Base-by-base conservation (phyloP, 92 coral and sea anemone species). In the Epizoanthus fatuus region DNA sequence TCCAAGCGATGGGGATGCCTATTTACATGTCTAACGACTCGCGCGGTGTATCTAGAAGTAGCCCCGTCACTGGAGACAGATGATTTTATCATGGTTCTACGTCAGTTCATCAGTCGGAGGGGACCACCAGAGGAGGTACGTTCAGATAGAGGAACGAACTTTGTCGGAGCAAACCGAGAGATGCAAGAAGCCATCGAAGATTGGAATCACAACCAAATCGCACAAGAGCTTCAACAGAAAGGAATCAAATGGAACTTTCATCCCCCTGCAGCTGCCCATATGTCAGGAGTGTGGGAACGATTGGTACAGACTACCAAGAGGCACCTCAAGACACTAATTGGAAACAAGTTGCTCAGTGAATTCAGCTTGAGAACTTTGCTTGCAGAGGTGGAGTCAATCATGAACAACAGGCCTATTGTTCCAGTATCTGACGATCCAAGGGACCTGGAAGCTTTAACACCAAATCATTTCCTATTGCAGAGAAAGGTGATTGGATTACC, bases 1-100 rank as follows among this genome's bases (percentile, higher is more conserved):
- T 85, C 92, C 37, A 91, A 87, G 74, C 79, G 92, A 44, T 87
- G 94, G 91, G 94, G 89, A 81, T 91, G 89, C 74, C 72, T 87
- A 84, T 75, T 91, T 58, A 90, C 93, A 15, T 86, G 93, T 52
- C 65, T 91, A 37, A 81, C 90, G 35, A 91, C 94, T 19, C 86
- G 91, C 71, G 93, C 93, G 16, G 90, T 90, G 12, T 86, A 60
- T 72, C 67, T 90, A 16, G 93, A 90, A 55, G 89, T 87, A 65
- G 88, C 85, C 38, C 91, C 94, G 19, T 91, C 91, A 9, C 56
- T 91, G 15, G 84, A 83, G 56, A 87, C 94, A 20, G 89, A 71
- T 71, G 92, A 89, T 56, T 84, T 89, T 78, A 89, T 89, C 81
- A 86, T 84, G 76, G 69, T 90, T 72, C 69, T 90, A 20, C 90